Evolutionary conservation across 2,888 invertebrate genomes (phyloP), one percentile per base, ranked within the genome.

Genomic region (Salticus scenicus): DNA sequence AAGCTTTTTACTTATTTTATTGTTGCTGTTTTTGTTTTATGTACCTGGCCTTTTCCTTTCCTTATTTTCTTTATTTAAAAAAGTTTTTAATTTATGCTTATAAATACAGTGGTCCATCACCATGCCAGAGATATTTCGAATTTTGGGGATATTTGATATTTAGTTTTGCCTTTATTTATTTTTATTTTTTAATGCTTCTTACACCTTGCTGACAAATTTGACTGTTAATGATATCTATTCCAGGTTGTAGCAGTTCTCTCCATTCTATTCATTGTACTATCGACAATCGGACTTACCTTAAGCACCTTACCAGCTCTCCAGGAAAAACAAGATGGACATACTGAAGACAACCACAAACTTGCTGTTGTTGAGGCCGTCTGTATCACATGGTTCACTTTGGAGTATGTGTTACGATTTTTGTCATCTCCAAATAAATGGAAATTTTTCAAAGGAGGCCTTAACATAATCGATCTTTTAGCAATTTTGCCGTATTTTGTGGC

Each of bases 231-330:
- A 75, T 76, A 66, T 85, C 33, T 85, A 74, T 95, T 95, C 92
- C 96, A 97, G 97, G 97, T 97, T 93, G 97, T 99, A 93, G 98
- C 98, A 93, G 97, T 98, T 94, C 97, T 99, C 93, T 98, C 98
- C 93, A 98, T 99, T 94, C 95, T 98, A 93, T 99, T 99, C 96
- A 99, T 99, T 94, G 96, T 98, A 93, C 95, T 98, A 93, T 98
- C 98, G 92, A 98, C 98, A 93, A 97, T 99, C 93, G 98, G 98
- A 92, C 95, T 99, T 93, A 98, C 98, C 92, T 95, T 99, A 93
- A 98, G 98, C 95, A 99, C 99, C 92, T 96, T 99, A 93, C 98
- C 98, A 91, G 95, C 95, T 93, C 95, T 98, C 94, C 97, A 98
- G 94, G 94, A 95, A 91, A 94, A 94, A 92, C 96, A 95, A 92